Evolutionary conservation across 2,113 vertebrate species (phyloP), one percentile per base, ranked within the genome.

Genomic region (Prunella himalayana): DNA sequence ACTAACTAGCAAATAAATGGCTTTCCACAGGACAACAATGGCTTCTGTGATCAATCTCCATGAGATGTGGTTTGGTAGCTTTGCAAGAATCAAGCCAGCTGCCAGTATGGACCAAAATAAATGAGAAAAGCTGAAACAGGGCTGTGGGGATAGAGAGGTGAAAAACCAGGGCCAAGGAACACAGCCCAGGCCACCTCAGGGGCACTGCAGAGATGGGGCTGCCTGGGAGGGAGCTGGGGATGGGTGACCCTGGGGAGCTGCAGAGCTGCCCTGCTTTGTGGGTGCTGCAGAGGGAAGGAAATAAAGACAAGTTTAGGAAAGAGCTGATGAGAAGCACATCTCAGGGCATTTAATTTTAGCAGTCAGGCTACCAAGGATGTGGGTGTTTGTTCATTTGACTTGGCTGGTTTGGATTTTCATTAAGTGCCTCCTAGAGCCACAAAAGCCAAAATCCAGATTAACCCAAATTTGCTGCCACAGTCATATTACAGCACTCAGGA

Each of bases 21-120:
- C 73, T 91, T 94, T 78, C 68, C 63, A 50, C 1, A 2, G 63
- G 82, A 86, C 79, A 81, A 33, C 76, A 88, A 86, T 84, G 64
- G 47, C 72, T 93, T 80, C 79, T 93, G 88, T 59, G 79, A 92
- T 81, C 68, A 61, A 9, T 70, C 64, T 59, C 79, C 70, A 73
- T 65, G 70, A 92, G 73, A 87, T 89, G 70, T 65, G 78, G 70
- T 82, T 94, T 92, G 70, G 89, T 79, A 89, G 57, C 44, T 89
- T 66, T 76, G 41, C 37, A 33, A 92, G 77, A 91, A 68, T 50
- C 28, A n/a, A 86, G 27, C 33, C 39, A 64, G 90, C 61, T 89
- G 70, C 73, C 85, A 89, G 23, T 24, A 68, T 23, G 39, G 65
- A 57, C 65, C 9, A 1, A 65, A 91, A 45, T 56, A 76, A 78